A percentile compares a stretch with the other conserved stretches of the same genome.
Conservation (phyloP, 2,888 invertebrate genomes). For the Eledone cirrhosa region DNA sequence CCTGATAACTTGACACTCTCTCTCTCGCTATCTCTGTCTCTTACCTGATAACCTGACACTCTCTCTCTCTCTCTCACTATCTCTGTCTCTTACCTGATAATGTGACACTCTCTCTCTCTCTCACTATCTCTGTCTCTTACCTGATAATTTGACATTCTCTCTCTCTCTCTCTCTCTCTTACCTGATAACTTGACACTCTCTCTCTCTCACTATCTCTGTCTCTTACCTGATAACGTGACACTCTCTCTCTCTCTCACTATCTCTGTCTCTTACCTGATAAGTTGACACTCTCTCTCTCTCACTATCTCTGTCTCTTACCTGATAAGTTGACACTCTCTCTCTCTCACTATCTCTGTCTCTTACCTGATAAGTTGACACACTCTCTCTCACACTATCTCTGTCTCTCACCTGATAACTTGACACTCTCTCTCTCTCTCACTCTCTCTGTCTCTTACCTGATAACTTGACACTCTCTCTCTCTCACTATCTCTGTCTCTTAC, state of each 20-base stretch:
- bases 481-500: constrained; percentile 42
- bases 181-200: constrained; percentile 56
- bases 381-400: too few relatives aligned
- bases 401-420: constrained; percentile 54
- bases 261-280: constrained; percentile 55
- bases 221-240: constrained; percentile 56
- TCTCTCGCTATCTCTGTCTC: background rate
- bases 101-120: constrained; percentile 41
- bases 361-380: constrained; percentile 57
- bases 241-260: constrained; percentile 35
- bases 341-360: background rate
- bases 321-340: constrained; percentile 49
- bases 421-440: constrained; percentile 37
- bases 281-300: constrained; percentile 41
- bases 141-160: constrained; percentile 57
- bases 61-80: background rate
- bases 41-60: constrained; percentile 58
- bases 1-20: constrained; percentile 56
- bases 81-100: constrained; percentile 55
- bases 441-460: constrained; percentile 51
- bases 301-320: constrained; percentile 51
- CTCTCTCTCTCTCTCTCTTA: constrained; percentile 31
- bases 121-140: too few relatives aligned
- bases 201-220: too few relatives aligned
- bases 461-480: constrained; percentile 47